phyloP scores from a whole-genome alignment of 2,113 vertebrate species.

The Apodemus speciosus region DNA sequence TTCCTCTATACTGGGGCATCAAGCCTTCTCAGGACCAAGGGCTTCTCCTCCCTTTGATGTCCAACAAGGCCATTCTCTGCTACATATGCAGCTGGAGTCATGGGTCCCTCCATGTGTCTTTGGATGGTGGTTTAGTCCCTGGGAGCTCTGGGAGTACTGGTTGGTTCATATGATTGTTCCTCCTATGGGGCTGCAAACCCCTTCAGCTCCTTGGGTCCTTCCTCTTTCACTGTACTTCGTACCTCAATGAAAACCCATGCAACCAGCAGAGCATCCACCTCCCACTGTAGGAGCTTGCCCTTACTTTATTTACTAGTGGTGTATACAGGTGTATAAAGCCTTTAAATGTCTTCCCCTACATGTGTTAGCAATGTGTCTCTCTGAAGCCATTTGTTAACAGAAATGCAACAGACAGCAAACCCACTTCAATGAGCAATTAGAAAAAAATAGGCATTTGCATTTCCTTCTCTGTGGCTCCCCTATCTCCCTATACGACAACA shows the following conservation, averaged over 20 bases:
- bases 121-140: no score
- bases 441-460: neutral
- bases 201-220: no score
- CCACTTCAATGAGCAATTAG: neutral
- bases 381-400: neutral
- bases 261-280: neutral
- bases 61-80: no score
- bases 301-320: neutral
- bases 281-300: neutral
- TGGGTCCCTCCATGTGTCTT: no score
- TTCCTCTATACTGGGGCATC: no score
- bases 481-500: neutral
- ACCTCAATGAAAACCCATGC: neutral
- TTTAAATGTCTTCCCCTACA: neutral
- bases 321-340: no score
- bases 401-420: neutral
- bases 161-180: no score
- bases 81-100: no score
- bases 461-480: neutral
- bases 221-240: neutral
- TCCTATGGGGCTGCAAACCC: no score
- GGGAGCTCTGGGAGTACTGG: no score
- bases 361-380: neutral
- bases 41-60: no score
- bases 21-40: no score